These are phyloP conservation scores for Spatulosminthurus flaviceps DNA, from an alignment of 2,888 invertebrate genomes.

Conservation along the genomic window DNA sequence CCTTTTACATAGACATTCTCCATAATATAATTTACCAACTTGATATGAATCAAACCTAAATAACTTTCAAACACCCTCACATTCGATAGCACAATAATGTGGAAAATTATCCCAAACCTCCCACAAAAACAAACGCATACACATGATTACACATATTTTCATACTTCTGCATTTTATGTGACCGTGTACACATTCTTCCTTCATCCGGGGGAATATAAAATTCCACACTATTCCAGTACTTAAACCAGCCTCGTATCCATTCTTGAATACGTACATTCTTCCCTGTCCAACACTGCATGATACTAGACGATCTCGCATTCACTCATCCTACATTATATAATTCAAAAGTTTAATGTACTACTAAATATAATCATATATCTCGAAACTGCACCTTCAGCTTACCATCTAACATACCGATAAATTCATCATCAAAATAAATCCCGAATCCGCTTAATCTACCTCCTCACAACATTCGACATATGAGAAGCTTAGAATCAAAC, in stretches of 20 bases:
- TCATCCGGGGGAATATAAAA: not conserved
- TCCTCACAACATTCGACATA: too few relatives aligned
- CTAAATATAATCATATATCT: not conserved
- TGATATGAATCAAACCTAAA: not conserved
- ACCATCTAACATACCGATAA: too few relatives aligned
- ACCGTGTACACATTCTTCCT: not conserved
- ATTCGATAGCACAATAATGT: slow-evolving; percentile 18
- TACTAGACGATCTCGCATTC: not conserved
- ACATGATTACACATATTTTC: not conserved
- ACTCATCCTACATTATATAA: not conserved
- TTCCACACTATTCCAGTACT: not conserved
- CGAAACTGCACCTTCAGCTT: not conserved
- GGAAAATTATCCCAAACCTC: slow-evolving; percentile 6
- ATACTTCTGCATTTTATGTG: not conserved
- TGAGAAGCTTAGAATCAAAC: too few relatives aligned
- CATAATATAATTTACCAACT: slow-evolving; percentile 19
- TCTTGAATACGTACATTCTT: too few relatives aligned
- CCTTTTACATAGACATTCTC: slow-evolving; percentile 9
- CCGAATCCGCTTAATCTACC: too few relatives aligned
- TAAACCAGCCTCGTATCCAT: too few relatives aligned
- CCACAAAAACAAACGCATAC: not conserved
- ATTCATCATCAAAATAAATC: too few relatives aligned
- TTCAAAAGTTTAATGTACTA: not conserved
- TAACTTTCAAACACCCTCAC: slow-evolving; percentile 28
- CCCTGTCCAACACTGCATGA: slow-evolving; percentile 2